A percentile compares a stretch with the other conserved stretches of the same genome.
These are phyloP conservation scores for Aselliscus stoliczkanus DNA, from an alignment of 2,797 vertebrate species.

Conservation along the genomic window DNA sequence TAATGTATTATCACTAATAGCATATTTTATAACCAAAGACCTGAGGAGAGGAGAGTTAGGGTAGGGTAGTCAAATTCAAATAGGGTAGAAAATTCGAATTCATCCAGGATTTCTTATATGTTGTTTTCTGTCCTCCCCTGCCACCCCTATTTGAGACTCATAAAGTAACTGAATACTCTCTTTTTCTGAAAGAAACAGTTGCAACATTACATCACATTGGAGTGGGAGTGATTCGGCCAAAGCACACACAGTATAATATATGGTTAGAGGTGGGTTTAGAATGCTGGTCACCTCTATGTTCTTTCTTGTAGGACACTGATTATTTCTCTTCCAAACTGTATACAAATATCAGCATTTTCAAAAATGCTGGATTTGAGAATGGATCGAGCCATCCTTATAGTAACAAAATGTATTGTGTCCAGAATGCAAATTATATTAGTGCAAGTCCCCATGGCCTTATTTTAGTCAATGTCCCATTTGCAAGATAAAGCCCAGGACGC, in stretches of 20 bases:
- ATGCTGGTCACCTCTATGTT: not conserved
- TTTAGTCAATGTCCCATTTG: constrained; percentile 47
- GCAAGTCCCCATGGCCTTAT: not conserved
- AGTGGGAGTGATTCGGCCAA: not conserved
- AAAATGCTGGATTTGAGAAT: constrained; percentile 15
- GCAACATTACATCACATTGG: not conserved
- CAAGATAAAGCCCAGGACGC: constrained; percentile 31
- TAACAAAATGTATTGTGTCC: constrained; percentile 21
- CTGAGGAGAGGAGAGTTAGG: not conserved
- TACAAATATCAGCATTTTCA: not conserved
- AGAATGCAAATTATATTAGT: constrained; percentile 17
- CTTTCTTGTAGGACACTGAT: not conserved
- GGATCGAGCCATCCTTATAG: not conserved
- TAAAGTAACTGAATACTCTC: not conserved
- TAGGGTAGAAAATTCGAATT: not conserved
- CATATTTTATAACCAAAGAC: not conserved
- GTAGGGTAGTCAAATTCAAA: not conserved
- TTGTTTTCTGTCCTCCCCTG: not conserved
- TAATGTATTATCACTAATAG: not conserved
- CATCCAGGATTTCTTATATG: not conserved
- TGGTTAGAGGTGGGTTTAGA: not conserved
- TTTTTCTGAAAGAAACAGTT: not conserved
- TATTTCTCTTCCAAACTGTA: not conserved
- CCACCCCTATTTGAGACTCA: not conserved
- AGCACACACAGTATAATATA: not conserved